phyloP scores from a whole-genome alignment of 1,140 invertebrate species.

The Lucilia cuprina region DNA sequence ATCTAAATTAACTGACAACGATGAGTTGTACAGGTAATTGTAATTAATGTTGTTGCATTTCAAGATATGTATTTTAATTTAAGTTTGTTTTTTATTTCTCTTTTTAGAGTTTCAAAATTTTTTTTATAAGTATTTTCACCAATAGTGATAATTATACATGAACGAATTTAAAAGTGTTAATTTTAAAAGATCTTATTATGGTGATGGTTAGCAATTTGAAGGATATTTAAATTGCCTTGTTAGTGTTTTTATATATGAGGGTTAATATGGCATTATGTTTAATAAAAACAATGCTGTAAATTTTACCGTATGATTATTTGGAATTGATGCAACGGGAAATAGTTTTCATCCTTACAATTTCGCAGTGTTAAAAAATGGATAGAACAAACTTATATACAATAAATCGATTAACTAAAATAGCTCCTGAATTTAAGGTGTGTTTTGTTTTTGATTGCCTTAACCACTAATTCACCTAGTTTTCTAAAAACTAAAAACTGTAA shows the following conservation, averaged over 20 bases:
- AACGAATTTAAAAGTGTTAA: slow-evolving; percentile 25
- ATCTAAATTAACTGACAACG: slow-evolving; percentile 34
- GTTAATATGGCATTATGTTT: no score
- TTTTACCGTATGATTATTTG: no score
- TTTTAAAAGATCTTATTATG: slow-evolving; percentile 11
- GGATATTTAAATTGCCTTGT: background rate
- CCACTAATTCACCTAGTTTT: no score
- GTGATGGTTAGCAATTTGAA: background rate
- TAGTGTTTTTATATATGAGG: background rate
- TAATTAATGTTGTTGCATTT: slow-evolving; percentile 35
- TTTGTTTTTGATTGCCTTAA: no score
- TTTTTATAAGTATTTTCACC: background rate
- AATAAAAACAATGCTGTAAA: no score
- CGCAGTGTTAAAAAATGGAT: no score
- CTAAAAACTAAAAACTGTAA: no score
- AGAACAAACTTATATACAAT: no score
- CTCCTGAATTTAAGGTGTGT: no score
- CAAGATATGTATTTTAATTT: slow-evolving; percentile 5
- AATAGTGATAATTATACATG: slow-evolving; percentile 19
- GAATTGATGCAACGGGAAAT: no score
- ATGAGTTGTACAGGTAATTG: slow-evolving; percentile 35
- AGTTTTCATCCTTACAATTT: no score
- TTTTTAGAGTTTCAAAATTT: background rate
- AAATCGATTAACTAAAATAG: no score
- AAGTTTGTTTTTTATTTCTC: background rate